Evolutionary conservation across 2,888 invertebrate species (phyloP), one percentile per base, ranked within the genome.

Genomic region (Himalopsyche tibetana): DNA sequence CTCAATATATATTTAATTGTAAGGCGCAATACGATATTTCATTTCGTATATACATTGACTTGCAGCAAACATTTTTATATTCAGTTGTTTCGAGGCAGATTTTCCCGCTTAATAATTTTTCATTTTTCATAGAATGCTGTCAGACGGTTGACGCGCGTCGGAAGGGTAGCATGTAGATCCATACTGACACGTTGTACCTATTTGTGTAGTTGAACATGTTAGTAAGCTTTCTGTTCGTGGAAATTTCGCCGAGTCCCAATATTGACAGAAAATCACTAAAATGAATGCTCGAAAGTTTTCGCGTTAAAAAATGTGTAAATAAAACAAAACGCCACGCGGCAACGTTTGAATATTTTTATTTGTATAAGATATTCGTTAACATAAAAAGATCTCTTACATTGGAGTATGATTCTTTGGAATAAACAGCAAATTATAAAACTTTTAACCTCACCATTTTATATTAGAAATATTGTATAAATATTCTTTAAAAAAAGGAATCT

Each of bases 211-310:
- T 63, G 38, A 74, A 74, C 74, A 74, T 74, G 74, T 74, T 36
- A 15, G 74, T 38, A 74, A 15, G 74, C 12, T 74, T 36, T 74
- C 74, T 38, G 36, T 74, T 36, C 5, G 36, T 4, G 19, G 38
- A 74, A 74, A 74, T 74, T 15, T 36, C 74, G 12, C 74, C 38
- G 36, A 28, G 36, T 74, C 38, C 74, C 11, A 74, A 74, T 74
- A 74, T 74, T 74, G 74, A 74, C 74, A 74, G 19, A 74, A 74
- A 74, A 74, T 74, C 74, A 36, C 74, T 74, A 63, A 63, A 63
- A 63, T 63, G 74, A 74, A 74, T 74, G 28, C 36, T 74, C 36
- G 36, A 74, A 5, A 74, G 36, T 15, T 74, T 74, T 28, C 74
- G 36, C 38, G 36, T 74, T 74, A 51, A 51, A 42, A 51, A 51